phyloP scores from a whole-genome alignment of 23 tunicate species.

The Diplosoma virens region DNA sequence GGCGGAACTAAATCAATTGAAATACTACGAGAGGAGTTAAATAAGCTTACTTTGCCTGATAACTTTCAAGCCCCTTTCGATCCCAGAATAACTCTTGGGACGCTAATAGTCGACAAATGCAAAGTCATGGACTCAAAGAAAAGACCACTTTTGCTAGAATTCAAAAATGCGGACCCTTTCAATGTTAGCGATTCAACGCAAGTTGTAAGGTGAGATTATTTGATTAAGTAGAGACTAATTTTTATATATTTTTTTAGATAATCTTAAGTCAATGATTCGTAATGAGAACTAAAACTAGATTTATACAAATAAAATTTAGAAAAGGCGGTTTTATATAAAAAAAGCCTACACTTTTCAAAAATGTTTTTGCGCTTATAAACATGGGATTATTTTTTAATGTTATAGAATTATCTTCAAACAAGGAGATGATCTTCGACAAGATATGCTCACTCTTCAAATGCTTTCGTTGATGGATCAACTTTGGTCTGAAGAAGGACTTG shows the following conservation, averaged over 20 bases:
- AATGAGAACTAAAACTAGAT: too few species aligned
- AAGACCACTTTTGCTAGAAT: constrained; percentile 84
- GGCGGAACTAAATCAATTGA: constrained; percentile 44
- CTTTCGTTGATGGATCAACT: constrained; percentile 73
- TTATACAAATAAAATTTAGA: too few species aligned
- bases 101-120: constrained; percentile 47
- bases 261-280: neutral
- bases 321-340: too few species aligned
- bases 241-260: neutral
- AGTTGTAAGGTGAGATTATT: constrained; percentile 40
- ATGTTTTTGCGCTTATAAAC: too few species aligned
- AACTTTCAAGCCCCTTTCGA: constrained; percentile 88
- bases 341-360: too few species aligned
- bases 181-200: constrained; percentile 32
- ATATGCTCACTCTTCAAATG: constrained; percentile 93
- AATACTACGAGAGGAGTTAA: constrained; percentile 42
- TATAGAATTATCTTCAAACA: constrained; percentile 85
- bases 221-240: neutral
- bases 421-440: constrained; percentile 94
- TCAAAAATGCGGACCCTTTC: constrained; percentile 60
- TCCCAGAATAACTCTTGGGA: constrained; percentile 69
- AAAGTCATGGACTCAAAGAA: constrained; percentile 94
- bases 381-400: constrained; percentile 8
- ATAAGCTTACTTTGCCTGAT: constrained; percentile 39
- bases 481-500: constrained; percentile 87